These are phyloP conservation scores for Leucopternis melanops DNA, from an alignment of 2,113 vertebrate genomes.

Conservation along the genomic window DNA sequence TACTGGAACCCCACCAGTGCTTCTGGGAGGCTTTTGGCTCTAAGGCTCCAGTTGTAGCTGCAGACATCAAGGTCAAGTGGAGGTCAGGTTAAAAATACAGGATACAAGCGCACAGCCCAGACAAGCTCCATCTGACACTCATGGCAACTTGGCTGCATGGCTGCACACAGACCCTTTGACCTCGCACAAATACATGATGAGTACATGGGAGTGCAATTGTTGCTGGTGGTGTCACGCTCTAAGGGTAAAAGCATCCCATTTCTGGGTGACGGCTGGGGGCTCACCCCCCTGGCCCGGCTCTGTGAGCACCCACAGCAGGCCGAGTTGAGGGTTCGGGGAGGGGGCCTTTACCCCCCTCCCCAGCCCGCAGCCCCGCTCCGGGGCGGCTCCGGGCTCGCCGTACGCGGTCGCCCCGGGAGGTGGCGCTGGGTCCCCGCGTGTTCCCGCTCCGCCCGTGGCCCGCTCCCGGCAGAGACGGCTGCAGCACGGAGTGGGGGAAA, in stretches of 20 bases:
- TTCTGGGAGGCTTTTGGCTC: neutral
- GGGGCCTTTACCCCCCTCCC: too few relatives aligned
- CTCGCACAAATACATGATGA: neutral
- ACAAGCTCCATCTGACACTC: neutral
- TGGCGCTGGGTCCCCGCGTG: too few relatives aligned
- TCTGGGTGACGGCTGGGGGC: too few relatives aligned
- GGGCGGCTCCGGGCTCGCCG: too few relatives aligned
- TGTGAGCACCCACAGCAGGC: too few relatives aligned
- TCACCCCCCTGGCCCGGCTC: too few relatives aligned
- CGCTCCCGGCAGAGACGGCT: too few relatives aligned
- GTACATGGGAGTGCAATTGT: accelerated
- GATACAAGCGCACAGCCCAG: neutral
- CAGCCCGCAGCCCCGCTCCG: too few relatives aligned
- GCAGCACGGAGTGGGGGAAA: too few relatives aligned
- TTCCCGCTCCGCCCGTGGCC: too few relatives aligned
- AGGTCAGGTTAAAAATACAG: constrained; percentile 20
- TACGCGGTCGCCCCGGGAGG: too few relatives aligned
- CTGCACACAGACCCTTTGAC: neutral
- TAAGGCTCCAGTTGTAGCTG: neutral
- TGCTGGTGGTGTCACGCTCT: neutral
- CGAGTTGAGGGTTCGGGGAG: too few relatives aligned
- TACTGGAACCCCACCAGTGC: neutral
- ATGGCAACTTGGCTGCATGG: neutral
- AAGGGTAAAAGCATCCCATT: neutral
- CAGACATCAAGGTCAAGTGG: neutral